Percentiles rank a stretch among this genome's conserved stretches.
Conservation (phyloP, 2,797 vertebrate genomes). For the Hemitrygon akajei region DNA sequence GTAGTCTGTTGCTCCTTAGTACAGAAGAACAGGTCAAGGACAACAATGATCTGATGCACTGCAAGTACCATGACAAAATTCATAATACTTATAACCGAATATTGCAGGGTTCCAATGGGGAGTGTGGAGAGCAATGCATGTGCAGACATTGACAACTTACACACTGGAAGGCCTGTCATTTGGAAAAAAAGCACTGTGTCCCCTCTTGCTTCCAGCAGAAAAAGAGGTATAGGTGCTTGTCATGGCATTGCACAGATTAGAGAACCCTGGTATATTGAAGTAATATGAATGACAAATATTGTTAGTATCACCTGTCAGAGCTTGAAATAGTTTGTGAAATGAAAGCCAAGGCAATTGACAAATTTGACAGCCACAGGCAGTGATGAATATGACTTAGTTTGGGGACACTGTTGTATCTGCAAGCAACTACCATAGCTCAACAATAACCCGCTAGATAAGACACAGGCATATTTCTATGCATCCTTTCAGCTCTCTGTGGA, state of each 20-base stretch:
- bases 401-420: background rate
- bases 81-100: background rate
- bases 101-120: background rate
- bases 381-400: background rate
- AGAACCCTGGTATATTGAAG: no score
- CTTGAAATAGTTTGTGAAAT: no score
- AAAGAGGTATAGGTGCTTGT: no score
- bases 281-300: no score
- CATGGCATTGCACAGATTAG: no score
- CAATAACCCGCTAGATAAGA: background rate
- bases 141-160: background rate
- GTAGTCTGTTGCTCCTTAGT: no score
- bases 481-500: background rate
- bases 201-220: background rate
- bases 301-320: no score
- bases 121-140: background rate
- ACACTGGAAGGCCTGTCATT: background rate
- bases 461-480: background rate
- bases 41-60: no score
- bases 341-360: no score
- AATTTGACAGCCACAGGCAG: no score
- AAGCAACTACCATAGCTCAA: background rate
- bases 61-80: no score
- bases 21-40: no score
- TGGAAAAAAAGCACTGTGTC: background rate